Conservation (phyloP, 2,797 vertebrate genomes). For the Corythornis leucogaster region DNA sequence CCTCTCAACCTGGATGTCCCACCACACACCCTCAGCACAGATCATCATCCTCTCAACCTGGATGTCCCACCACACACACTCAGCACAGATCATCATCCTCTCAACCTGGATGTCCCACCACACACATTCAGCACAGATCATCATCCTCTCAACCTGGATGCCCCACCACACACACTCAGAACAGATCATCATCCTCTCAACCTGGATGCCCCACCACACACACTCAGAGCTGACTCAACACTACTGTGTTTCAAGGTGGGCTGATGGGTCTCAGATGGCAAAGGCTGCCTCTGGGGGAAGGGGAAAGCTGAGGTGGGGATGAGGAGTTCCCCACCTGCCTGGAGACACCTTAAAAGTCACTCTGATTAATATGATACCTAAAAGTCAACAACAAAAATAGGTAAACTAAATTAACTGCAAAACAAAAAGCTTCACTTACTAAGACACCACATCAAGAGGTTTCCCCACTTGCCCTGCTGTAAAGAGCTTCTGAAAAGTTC, state of each 20-base stretch:
- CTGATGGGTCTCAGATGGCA: not conserved
- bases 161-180: not conserved
- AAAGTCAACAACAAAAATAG: not conserved
- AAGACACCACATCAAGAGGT: constrained; percentile 12
- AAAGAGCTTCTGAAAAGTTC: constrained; percentile 56
- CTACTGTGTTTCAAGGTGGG: not conserved
- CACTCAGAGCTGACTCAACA: not conserved
- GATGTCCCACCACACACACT: no score
- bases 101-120: no score
- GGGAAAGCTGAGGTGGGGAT: not conserved
- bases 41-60: no score
- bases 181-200: not conserved
- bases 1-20: not conserved
- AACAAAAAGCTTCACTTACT: constrained; percentile 53
- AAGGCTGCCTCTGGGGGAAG: not conserved
- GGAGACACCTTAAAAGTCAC: not conserved
- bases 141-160: no score
- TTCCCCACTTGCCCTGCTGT: constrained; percentile 11
- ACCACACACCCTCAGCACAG: not conserved
- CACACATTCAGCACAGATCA: no score
- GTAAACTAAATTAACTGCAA: not conserved
- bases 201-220: no score
- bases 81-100: not conserved
- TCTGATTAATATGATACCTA: not conserved
- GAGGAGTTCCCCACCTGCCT: not conserved